Conservation (phyloP, 2,797 vertebrate genomes). For the Hylomyscus alleni region DNA sequence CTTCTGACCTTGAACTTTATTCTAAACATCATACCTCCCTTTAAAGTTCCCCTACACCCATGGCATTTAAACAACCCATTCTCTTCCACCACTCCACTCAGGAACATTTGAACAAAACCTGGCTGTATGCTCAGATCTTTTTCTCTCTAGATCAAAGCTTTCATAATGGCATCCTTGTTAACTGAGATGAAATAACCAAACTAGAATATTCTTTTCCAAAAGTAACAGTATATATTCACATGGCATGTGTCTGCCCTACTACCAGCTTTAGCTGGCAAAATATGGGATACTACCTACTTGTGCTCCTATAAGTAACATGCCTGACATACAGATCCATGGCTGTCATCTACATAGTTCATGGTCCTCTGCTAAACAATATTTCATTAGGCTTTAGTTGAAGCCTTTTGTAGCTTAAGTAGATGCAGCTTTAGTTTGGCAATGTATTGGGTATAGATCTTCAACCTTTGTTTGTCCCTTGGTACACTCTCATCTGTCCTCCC, state of each 20-base stretch:
- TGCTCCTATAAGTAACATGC: neutral
- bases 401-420: neutral
- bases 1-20: neutral
- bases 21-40: neutral
- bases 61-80: neutral
- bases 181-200: neutral
- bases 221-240: neutral
- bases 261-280: no score
- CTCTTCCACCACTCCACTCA: no score
- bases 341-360: neutral
- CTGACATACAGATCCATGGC: accelerated
- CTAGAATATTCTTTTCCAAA: neutral
- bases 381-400: neutral
- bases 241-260: neutral
- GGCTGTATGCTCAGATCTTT: neutral
- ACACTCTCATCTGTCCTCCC: neutral
- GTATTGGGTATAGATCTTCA: neutral
- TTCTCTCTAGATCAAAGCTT: neutral
- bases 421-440: neutral
- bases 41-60: neutral
- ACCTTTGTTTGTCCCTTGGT: neutral
- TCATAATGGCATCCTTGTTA: neutral
- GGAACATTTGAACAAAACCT: neutral
- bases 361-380: neutral
- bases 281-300: accelerated